phyloP scores from a whole-genome alignment of 2,797 vertebrate genomes.

The Sternarchorhynchus goeldii region DNA sequence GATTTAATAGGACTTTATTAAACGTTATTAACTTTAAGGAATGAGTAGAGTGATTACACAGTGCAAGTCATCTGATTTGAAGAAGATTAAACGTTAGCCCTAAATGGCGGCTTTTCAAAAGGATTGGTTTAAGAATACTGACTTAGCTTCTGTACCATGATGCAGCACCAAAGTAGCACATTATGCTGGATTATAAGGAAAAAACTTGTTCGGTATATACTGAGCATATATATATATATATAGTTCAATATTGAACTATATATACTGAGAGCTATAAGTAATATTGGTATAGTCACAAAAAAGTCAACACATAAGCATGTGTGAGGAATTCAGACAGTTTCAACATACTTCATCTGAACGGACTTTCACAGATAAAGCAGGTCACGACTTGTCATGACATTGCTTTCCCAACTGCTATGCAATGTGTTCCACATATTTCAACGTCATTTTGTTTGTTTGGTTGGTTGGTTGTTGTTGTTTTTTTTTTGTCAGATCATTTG shows the following conservation, averaged over 20 bases:
- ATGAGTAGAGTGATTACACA: not conserved
- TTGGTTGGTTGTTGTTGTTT: too few relatives aligned
- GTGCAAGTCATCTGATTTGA: not conserved
- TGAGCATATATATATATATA: too few relatives aligned
- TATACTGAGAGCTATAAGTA: too few relatives aligned
- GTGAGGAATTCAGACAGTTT: too few relatives aligned
- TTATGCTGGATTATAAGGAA: too few relatives aligned
- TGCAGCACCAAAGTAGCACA: too few relatives aligned
- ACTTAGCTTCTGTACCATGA: not conserved
- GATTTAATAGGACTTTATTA: too few relatives aligned
- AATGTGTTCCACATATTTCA: not conserved
- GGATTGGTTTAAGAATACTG: not conserved
- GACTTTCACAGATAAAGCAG: not conserved
- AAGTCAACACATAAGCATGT: too few relatives aligned
- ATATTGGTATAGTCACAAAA: too few relatives aligned
- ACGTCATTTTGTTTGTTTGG: not conserved
- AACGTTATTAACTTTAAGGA: too few relatives aligned
- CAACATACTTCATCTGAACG: not conserved
- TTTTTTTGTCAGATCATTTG: not conserved
- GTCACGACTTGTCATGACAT: not conserved
- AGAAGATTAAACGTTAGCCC: not conserved
- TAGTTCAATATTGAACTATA: too few relatives aligned
- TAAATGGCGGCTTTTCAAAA: not conserved
- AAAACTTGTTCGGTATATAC: too few relatives aligned
- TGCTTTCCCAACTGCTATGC: not conserved